Evolutionary conservation across 2,888 invertebrate species (phyloP).

Genomic region (Dryocosmus kuriphilus): DNA sequence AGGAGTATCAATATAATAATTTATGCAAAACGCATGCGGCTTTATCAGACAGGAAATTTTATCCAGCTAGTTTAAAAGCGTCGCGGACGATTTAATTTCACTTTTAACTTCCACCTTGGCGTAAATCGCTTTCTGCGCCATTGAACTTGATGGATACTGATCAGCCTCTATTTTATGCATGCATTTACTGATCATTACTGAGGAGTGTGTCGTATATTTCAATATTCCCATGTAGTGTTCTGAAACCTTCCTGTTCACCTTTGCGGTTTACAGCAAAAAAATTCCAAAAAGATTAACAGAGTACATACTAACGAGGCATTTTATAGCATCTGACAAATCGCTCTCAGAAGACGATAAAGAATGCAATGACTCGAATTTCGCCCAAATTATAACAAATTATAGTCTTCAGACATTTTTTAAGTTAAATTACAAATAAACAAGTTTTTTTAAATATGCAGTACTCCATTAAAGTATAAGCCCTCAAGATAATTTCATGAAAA

Average conservation of each 20-base stretch:
- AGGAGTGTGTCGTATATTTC: background rate
- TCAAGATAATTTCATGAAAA: no score
- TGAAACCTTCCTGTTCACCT: constrained; percentile 2
- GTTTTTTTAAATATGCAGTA: no score
- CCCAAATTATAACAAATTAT: no score
- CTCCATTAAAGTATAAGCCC: no score
- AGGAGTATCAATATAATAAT: background rate
- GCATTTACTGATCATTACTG: constrained; percentile 21
- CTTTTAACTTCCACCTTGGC: constrained; percentile 26
- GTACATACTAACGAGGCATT: background rate
- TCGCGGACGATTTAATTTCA: constrained; percentile 32
- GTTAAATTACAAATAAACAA: no score
- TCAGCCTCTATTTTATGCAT: constrained; percentile 16
- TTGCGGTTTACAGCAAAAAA: background rate
- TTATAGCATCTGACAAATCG: no score
- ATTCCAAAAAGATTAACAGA: background rate
- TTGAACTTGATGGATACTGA: constrained; percentile 38
- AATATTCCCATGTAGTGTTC: constrained; percentile 1
- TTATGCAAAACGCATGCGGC: background rate
- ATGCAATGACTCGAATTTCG: no score
- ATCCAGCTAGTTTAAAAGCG: background rate
- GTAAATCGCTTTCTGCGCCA: constrained; percentile 33
- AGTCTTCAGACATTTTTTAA: no score
- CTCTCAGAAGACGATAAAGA: no score
- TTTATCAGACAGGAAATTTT: background rate